These are phyloP conservation scores for Drosophila mettleri DNA, from an alignment of 2,888 invertebrate species.

Conservation along the genomic window DNA sequence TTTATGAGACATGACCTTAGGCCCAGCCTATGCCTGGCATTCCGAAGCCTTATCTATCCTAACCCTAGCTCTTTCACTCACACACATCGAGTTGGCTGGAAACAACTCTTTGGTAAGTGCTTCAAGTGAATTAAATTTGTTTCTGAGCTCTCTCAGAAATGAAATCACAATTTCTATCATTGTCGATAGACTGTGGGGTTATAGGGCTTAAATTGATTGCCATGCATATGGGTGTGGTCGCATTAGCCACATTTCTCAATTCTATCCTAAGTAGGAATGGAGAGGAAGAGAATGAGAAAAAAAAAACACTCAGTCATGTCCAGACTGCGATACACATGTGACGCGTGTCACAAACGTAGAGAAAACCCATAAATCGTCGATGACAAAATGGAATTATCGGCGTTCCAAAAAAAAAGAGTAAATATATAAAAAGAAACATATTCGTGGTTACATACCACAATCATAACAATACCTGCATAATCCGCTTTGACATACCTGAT, in stretches of 20 bases:
- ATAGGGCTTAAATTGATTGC: slow-evolving; percentile 44
- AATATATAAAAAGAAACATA: slow-evolving; percentile 2
- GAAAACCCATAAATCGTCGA: slow-evolving; percentile 55
- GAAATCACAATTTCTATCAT: slow-evolving; percentile 42
- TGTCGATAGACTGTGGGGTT: slow-evolving; percentile 14
- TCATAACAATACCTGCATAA: slow-evolving; percentile 39
- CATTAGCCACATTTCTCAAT: slow-evolving; percentile 38
- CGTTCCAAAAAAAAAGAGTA: slow-evolving; percentile 1
- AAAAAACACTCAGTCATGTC: slow-evolving; percentile 47
- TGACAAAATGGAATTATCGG: slow-evolving; percentile 48
- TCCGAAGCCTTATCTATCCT: too few relatives aligned
- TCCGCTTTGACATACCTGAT: slow-evolving; percentile 45
- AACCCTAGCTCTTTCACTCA: background rate
- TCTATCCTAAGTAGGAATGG: slow-evolving; percentile 23
- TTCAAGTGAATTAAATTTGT: slow-evolving; percentile 45
- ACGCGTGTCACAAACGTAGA: slow-evolving; percentile 54
- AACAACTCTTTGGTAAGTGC: slow-evolving; percentile 22
- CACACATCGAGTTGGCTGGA: background rate
- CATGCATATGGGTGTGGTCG: slow-evolving; percentile 42
- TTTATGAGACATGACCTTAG: background rate
- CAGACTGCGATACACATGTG: slow-evolving; percentile 40
- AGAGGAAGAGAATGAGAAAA: background rate
- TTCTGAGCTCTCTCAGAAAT: slow-evolving; percentile 42
- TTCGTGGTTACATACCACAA: slow-evolving; percentile 36
- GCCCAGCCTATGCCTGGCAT: background rate